Conservation (phyloP, 2,113 vertebrate species). For the Capreolus pygargus region DNA sequence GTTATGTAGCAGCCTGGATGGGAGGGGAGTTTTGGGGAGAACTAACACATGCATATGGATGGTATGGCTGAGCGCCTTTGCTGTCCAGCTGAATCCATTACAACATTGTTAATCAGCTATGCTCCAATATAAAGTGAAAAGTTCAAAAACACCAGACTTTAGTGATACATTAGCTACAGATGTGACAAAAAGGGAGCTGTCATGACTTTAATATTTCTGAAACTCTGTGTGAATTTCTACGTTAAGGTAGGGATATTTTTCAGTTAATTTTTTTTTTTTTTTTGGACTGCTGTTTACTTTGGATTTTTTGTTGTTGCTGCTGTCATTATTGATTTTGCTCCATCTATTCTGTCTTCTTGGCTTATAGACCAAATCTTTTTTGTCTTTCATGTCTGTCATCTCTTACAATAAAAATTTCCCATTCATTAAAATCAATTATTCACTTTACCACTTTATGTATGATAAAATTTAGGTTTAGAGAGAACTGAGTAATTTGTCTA, state of each 20-base stretch:
- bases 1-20: neutral
- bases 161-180: neutral
- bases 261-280: neutral
- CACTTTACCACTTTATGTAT: neutral
- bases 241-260: neutral
- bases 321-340: neutral
- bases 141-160: neutral
- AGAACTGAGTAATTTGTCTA: neutral
- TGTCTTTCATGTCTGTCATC: neutral
- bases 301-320: neutral
- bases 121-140: neutral
- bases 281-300: fast-evolving
- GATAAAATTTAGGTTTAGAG: neutral
- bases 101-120: neutral
- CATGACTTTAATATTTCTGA: neutral
- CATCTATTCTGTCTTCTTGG: neutral
- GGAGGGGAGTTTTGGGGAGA: neutral
- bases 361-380: neutral
- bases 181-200: neutral
- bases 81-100: neutral
- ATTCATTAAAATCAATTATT: neutral
- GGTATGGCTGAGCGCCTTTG: neutral
- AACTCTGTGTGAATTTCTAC: neutral
- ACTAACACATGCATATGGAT: neutral
- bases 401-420: neutral